Percentiles rank a stretch among this genome's conserved stretches.
Evolutionary conservation across 2,888 invertebrate species (phyloP).

Genomic region (Anagyrus pseudococci): DNA sequence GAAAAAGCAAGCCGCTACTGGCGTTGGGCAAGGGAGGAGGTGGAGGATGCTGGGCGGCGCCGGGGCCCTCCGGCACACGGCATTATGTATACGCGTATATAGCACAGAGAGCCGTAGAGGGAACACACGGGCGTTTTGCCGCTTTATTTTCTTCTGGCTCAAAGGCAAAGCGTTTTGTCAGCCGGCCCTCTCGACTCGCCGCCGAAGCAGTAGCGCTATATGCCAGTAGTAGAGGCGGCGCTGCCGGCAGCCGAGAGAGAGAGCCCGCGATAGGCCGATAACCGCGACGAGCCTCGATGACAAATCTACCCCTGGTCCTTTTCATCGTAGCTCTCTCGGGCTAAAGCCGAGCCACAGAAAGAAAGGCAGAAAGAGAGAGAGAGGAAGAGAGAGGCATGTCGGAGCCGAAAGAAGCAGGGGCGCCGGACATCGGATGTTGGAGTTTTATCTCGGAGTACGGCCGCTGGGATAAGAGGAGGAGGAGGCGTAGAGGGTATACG

Average conservation of each 20-base stretch:
- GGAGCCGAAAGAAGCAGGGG: too few species aligned
- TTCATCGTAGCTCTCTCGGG: constrained; percentile 38
- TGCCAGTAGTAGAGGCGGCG: too few species aligned
- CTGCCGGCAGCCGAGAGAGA: not conserved
- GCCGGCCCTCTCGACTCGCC: constrained; percentile 9
- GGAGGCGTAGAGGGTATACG: too few species aligned
- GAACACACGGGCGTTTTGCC: constrained; percentile 20
- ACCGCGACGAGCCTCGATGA: constrained; percentile 40
- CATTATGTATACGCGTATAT: constrained; percentile 15
- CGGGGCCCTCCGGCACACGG: not conserved
- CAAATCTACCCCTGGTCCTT: constrained; percentile 42
- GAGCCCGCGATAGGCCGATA: constrained; percentile 39
- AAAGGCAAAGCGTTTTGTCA: constrained; percentile 39
- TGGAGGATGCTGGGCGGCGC: too few species aligned
- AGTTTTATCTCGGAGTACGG: constrained; percentile 46
- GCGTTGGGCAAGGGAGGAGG: too few species aligned
- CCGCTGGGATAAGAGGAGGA: constrained; percentile 3
- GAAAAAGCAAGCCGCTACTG: constrained; percentile 20
- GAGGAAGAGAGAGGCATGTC: constrained; percentile 15
- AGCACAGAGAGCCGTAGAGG: constrained; percentile 27
- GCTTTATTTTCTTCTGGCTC: constrained; percentile 37
- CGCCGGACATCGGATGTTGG: constrained; percentile 44
- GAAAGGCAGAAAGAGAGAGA: constrained; percentile 7
- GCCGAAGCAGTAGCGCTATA: not conserved
- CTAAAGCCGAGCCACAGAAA: constrained; percentile 37